Percentiles rank a stretch among this genome's conserved stretches.
These are phyloP conservation scores for Drosophila hamatofila DNA, from an alignment of 2,888 invertebrate genomes.

Conservation along the genomic window DNA sequence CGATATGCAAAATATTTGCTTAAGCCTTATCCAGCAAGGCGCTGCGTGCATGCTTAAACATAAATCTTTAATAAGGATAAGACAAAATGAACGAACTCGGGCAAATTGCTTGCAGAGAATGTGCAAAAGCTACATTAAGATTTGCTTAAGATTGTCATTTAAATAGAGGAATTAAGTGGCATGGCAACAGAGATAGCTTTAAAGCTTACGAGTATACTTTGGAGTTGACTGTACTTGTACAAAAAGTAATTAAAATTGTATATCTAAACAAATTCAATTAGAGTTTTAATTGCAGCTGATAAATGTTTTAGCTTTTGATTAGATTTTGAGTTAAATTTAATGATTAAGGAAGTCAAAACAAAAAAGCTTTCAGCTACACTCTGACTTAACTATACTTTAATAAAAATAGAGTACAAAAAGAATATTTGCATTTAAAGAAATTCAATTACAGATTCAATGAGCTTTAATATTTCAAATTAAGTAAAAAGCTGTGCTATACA, in stretches of 20 bases:
- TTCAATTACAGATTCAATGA: background rate
- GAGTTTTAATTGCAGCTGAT: background rate
- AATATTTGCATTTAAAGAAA: no score
- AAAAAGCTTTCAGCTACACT: no score
- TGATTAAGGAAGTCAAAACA: no score
- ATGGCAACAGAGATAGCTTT: background rate
- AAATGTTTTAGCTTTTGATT: no score
- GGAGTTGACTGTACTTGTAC: background rate
- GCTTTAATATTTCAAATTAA: background rate
- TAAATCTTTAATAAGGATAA: conserved; percentile 18
- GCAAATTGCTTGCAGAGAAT: background rate
- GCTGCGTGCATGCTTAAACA: conserved; percentile 6
- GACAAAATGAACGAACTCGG: background rate
- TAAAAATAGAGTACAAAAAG: no score
- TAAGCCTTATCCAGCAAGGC: conserved; percentile 2
- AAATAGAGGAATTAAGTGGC: background rate
- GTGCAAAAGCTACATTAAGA: conserved; percentile 3
- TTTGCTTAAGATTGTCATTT: conserved; percentile 10
- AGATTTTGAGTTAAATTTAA: no score
- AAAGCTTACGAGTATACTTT: background rate
- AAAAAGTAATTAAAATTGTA: background rate
- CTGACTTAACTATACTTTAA: no score
- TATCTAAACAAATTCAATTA: background rate
- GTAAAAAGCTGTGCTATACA: background rate
- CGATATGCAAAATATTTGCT: conserved; percentile 54